phyloP scores from a whole-genome alignment of 2,888 invertebrate genomes.

The Drosophila quasianomalipes region DNA sequence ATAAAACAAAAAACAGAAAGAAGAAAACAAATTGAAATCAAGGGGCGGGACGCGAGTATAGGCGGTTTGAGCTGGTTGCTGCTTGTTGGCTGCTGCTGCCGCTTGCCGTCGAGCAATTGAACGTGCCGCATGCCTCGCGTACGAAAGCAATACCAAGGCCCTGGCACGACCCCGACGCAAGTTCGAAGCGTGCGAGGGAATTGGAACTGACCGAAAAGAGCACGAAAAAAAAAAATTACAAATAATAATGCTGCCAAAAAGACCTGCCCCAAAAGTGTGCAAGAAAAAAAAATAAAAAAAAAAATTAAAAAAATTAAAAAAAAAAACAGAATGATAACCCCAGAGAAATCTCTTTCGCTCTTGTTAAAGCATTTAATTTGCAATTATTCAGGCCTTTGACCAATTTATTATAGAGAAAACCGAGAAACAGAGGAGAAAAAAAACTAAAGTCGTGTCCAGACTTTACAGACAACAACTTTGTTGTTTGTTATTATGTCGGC shows the following conservation, averaged over 20 bases:
- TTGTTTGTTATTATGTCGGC: conserved; percentile 35
- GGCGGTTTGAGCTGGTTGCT: conserved; percentile 9
- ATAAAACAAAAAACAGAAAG: conserved; percentile 25
- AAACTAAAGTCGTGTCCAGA: conserved; percentile 53
- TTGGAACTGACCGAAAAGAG: conserved; percentile 15
- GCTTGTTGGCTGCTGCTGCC: conserved; percentile 3
- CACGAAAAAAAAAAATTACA: background rate
- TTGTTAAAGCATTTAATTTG: conserved; percentile 57
- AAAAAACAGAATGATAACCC: conserved; percentile 14
- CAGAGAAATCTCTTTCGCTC: conserved; percentile 33
- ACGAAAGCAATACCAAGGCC: conserved; percentile 48
- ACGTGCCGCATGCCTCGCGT: conserved; percentile 34
- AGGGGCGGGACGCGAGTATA: conserved; percentile 7
- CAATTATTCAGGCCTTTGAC: conserved; percentile 81
- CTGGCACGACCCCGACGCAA: conserved; percentile 47
- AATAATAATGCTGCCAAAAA: conserved; percentile 29
- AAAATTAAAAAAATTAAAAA: background rate
- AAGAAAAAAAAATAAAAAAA: background rate
- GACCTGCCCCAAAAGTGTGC: conserved; percentile 45
- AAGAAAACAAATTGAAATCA: background rate
- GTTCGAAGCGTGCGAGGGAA: conserved; percentile 45
- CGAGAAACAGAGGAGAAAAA: conserved; percentile 4
- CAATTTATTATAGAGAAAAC: conserved; percentile 67
- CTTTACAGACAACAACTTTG: conserved; percentile 48
- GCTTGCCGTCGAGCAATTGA: conserved; percentile 9